Evolutionary conservation across 2,113 vertebrate species (phyloP).

Genomic region (Propithecus coquereli): DNA sequence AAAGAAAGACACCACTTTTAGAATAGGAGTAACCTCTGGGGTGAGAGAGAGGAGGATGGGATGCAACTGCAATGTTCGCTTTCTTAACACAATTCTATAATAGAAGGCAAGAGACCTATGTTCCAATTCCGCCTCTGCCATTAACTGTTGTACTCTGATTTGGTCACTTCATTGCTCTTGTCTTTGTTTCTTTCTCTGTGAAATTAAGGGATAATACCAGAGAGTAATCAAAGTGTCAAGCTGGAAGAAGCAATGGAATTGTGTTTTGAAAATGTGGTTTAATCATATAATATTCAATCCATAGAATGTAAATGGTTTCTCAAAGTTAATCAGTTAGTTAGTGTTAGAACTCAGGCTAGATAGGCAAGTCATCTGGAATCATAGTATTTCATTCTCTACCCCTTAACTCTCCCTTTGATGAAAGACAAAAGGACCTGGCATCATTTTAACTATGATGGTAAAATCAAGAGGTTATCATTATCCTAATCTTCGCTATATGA

Average conservation of each 20-base stretch:
- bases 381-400: not conserved
- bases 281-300: not conserved
- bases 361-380: not conserved
- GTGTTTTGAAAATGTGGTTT: not conserved
- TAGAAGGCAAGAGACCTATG: not conserved
- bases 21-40: not conserved
- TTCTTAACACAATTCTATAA: not conserved
- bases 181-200: not conserved
- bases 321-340: not conserved
- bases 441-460: not conserved
- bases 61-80: not conserved
- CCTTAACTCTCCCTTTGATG: not conserved
- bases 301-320: not conserved
- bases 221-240: not conserved
- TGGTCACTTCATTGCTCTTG: not conserved
- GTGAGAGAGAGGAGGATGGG: not conserved
- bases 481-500: not conserved
- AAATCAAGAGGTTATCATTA: not conserved
- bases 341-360: not conserved
- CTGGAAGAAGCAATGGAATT: not conserved
- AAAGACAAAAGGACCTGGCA: not conserved
- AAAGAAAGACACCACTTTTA: not conserved
- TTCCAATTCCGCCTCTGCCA: not conserved
- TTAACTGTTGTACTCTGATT: not conserved
- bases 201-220: not conserved